Evolutionary conservation across 2,888 invertebrate genomes (phyloP).

Genomic region (Teleogryllus oceanicus): DNA sequence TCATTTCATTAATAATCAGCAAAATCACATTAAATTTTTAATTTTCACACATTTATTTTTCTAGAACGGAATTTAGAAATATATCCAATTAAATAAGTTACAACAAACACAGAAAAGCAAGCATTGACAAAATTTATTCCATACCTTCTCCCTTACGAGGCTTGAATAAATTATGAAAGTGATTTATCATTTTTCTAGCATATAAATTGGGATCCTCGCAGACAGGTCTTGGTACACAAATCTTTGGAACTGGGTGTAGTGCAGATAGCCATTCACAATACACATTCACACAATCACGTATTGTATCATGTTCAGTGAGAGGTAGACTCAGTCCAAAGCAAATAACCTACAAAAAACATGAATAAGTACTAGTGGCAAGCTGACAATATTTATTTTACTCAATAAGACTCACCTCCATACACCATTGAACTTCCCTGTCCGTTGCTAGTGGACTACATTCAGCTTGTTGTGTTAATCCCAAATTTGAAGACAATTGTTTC

Average conservation of each 20-base stretch:
- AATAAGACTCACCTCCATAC: conserved; percentile 64
- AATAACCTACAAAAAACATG: conserved; percentile 63
- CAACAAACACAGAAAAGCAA: conserved; percentile 24
- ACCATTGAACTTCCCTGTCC: conserved; percentile 67
- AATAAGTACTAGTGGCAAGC: neutral
- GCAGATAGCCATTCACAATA: conserved; percentile 96
- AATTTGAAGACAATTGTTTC: conserved; percentile 66
- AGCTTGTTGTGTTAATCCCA: conserved; percentile 69
- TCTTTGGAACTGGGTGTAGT: conserved; percentile 75
- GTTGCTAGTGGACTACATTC: conserved; percentile 80
- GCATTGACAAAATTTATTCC: neutral
- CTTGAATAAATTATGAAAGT: conserved; percentile 91
- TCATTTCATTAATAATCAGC: conserved; percentile 29
- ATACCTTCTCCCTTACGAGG: conserved; percentile 89
- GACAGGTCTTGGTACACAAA: conserved; percentile 85
- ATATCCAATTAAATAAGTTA: neutral
- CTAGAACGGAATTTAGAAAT: conserved; percentile 27
- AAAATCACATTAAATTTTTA: conserved; percentile 25
- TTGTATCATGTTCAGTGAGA: conserved; percentile 85
- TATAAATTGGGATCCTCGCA: conserved; percentile 86
- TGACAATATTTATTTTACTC: neutral
- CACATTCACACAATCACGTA: conserved; percentile 92
- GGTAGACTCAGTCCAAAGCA: conserved; percentile 90
- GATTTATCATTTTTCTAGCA: conserved; percentile 83
- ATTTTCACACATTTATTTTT: conserved; percentile 20